Evolutionary conservation across 1,140 invertebrate species (phyloP).

Genomic region (Hylaeus anthracinus): DNA sequence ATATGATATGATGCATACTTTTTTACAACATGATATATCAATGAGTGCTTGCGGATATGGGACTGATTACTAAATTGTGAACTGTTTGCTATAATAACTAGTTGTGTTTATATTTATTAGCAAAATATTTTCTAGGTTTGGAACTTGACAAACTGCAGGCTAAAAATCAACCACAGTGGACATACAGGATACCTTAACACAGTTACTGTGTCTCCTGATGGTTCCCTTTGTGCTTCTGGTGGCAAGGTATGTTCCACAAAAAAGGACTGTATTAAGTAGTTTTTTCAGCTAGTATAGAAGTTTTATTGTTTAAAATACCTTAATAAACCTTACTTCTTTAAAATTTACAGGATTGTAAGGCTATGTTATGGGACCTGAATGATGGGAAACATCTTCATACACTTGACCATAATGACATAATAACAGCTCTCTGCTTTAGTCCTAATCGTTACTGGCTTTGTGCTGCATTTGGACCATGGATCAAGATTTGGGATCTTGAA

Average conservation of each 20-base stretch:
- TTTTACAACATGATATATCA: slow-evolving; percentile 68
- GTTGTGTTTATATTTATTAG: not conserved
- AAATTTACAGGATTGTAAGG: slow-evolving; percentile 93
- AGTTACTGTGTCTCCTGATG: slow-evolving; percentile 99
- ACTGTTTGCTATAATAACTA: not conserved
- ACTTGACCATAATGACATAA: slow-evolving; percentile 98
- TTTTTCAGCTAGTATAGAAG: slow-evolving; percentile 69
- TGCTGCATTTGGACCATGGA: slow-evolving; percentile 98
- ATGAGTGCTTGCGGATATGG: slow-evolving; percentile 81
- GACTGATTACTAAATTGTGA: slow-evolving; percentile 70
- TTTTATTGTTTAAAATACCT: not conserved
- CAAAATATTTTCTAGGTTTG: slow-evolving; percentile 88
- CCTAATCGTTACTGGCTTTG: slow-evolving; percentile 99
- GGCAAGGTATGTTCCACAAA: slow-evolving; percentile 88
- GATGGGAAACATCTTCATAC: slow-evolving; percentile 99
- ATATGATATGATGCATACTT: slow-evolving; percentile 67
- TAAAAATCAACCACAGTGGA: slow-evolving; percentile 99
- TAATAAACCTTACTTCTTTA: slow-evolving; percentile 24
- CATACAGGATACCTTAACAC: slow-evolving; percentile 99
- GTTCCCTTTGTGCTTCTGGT: slow-evolving; percentile 99
- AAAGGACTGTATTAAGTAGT: slow-evolving; percentile 11
- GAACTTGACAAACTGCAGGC: slow-evolving; percentile 99
- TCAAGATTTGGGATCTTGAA: slow-evolving; percentile 99
- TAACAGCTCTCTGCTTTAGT: slow-evolving; percentile 99
- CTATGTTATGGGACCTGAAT: slow-evolving; percentile 99